Conservation (phyloP, 1,140 invertebrate genomes). For the Brachionus koreanus region DNA sequence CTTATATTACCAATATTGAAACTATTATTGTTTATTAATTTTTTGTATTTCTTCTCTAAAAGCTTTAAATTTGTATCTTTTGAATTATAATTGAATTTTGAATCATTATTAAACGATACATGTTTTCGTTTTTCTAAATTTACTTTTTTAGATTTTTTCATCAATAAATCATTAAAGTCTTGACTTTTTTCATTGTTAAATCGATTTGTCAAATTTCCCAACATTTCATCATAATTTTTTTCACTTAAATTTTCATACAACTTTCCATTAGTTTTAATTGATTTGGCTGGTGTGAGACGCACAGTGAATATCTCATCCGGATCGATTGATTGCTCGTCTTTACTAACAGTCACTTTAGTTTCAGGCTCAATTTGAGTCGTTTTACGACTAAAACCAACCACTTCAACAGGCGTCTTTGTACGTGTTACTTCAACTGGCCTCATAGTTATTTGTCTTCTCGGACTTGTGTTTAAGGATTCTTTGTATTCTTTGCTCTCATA, state of each 20-base stretch:
- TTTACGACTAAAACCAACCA: background rate
- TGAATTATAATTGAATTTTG: background rate
- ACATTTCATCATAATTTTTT: conserved; percentile 20
- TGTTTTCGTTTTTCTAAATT: background rate
- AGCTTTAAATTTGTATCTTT: background rate
- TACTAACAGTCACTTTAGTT: background rate
- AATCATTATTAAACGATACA: background rate
- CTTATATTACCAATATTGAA: background rate
- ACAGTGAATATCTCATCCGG: conserved; percentile 4
- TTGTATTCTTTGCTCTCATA: background rate
- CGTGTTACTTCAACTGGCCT: background rate
- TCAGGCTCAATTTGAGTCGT: background rate
- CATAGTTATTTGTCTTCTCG: background rate
- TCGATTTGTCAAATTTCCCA: background rate
- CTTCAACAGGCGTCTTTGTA: background rate
- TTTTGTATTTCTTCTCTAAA: conserved; percentile 31
- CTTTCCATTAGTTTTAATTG: background rate
- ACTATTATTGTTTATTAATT: background rate
- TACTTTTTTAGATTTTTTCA: conserved; percentile 24
- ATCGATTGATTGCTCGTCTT: background rate
- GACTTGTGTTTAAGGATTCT: background rate
- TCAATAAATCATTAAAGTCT: background rate
- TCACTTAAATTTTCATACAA: conserved; percentile 20
- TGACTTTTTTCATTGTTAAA: background rate
- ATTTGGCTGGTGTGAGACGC: background rate